Conservation (phyloP, 1,140 invertebrate species). For the Nylanderia fulva region DNA sequence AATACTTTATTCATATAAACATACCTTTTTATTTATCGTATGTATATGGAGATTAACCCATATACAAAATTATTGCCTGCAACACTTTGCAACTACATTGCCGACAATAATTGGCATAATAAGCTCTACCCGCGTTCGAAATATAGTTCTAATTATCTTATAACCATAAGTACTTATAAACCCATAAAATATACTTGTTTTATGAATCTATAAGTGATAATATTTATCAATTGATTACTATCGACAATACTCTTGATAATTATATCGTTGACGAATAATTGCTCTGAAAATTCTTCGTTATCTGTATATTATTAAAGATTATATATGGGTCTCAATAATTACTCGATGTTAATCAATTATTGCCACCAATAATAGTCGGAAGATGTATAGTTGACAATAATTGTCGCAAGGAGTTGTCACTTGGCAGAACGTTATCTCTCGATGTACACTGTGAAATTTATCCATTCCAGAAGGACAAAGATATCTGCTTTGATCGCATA, state of each 20-base stretch:
- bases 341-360: conserved; percentile 34
- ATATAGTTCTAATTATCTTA: conserved; percentile 25
- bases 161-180: conserved; percentile 5
- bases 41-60: conserved; percentile 23
- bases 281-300: conserved; percentile 6
- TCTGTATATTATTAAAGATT: conserved; percentile 35
- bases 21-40: not conserved
- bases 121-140: conserved; percentile 24
- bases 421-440: conserved; percentile 9
- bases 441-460: conserved; percentile 22
- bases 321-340: conserved; percentile 30
- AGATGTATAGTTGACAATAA: conserved; percentile 27
- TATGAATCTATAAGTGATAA: conserved; percentile 43
- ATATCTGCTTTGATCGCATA: not conserved
- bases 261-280: conserved; percentile 39
- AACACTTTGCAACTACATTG: conserved; percentile 26
- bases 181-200: conserved; percentile 5
- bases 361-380: conserved; percentile 18
- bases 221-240: not conserved
- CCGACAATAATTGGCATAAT: conserved; percentile 12
- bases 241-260: conserved; percentile 30
- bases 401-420: not conserved
- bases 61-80: conserved; percentile 31
- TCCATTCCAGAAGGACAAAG: conserved; percentile 15
- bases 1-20: conserved; percentile 34